Evolutionary conservation across 2,113 vertebrate genomes (phyloP).

Genomic region (Otocyon megalotis): DNA sequence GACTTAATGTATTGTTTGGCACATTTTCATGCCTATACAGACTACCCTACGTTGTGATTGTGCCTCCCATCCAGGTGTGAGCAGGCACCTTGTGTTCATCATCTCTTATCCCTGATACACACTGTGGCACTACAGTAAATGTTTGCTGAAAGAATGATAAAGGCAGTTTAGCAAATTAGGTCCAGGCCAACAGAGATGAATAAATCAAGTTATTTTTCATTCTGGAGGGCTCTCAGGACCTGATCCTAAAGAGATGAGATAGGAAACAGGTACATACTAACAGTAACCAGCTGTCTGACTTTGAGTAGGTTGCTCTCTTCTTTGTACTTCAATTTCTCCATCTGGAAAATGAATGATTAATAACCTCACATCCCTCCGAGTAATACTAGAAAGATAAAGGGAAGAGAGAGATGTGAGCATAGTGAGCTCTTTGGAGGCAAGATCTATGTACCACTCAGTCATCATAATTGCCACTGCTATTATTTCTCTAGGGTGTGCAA

Average conservation of each 20-base stretch:
- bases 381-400: neutral
- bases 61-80: neutral
- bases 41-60: neutral
- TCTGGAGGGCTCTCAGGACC: neutral
- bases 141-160: constrained; percentile 19
- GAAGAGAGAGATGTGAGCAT: neutral
- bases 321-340: constrained; percentile 48
- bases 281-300: constrained; percentile 2
- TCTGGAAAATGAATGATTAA: constrained; percentile 67
- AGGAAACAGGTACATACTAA: constrained; percentile 18
- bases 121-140: neutral
- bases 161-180: constrained; percentile 19
- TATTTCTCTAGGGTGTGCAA: neutral
- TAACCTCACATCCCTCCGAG: neutral
- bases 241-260: constrained; percentile 33
- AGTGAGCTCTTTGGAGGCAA: neutral
- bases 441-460: neutral
- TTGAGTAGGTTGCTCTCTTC: neutral
- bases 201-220: neutral
- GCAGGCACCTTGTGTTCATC: neutral
- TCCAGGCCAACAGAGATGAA: constrained; percentile 23
- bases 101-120: neutral
- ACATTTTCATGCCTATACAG: neutral
- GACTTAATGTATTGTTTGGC: neutral
- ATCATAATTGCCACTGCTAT: neutral